A percentile compares a stretch with the other conserved stretches of the same genome.
phyloP scores from a whole-genome alignment of 2,113 vertebrate species.

The Diglossa brunneiventris region DNA sequence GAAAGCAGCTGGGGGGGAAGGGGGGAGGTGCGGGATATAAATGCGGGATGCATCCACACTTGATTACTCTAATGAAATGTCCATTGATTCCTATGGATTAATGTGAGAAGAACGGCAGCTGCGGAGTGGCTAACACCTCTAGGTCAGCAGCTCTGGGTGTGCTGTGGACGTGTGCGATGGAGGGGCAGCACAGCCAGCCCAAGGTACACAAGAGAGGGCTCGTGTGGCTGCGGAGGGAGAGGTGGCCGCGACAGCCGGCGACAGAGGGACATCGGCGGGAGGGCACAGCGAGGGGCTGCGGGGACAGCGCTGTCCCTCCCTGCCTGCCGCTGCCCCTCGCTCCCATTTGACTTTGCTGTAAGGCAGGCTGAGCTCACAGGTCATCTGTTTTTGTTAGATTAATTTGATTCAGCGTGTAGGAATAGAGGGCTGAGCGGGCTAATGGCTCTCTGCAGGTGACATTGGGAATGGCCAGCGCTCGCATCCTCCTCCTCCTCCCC shows the following conservation, averaged over 20 bases:
- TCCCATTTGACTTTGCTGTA: conserved; percentile 73
- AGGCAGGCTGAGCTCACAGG: conserved; percentile 72
- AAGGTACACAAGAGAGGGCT: neutral
- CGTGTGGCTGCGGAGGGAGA: neutral
- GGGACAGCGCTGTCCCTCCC: neutral
- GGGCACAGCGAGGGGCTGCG: neutral
- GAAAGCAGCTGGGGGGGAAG: conserved; percentile 66
- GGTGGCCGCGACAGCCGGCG: neutral
- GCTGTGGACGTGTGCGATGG: neutral
- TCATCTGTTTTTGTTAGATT: conserved; percentile 76
- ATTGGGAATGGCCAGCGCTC: conserved; percentile 46
- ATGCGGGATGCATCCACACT: conserved; percentile 80
- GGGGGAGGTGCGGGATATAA: conserved; percentile 69
- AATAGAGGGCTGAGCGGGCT: conserved; percentile 62
- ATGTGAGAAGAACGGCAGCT: conserved; percentile 84
- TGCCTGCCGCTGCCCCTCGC: neutral
- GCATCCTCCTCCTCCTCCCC: neutral
- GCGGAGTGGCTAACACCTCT: conserved; percentile 77
- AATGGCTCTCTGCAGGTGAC: conserved; percentile 70
- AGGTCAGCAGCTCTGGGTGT: conserved; percentile 68
- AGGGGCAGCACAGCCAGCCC: neutral
- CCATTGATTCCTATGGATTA: conserved; percentile 86
- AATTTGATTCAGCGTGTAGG: conserved; percentile 73
- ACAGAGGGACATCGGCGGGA: neutral
- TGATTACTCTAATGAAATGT: conserved; percentile 87